phyloP scores from a whole-genome alignment of 2,797 vertebrate genomes.

The Acipenser oxyrinchus region DNA sequence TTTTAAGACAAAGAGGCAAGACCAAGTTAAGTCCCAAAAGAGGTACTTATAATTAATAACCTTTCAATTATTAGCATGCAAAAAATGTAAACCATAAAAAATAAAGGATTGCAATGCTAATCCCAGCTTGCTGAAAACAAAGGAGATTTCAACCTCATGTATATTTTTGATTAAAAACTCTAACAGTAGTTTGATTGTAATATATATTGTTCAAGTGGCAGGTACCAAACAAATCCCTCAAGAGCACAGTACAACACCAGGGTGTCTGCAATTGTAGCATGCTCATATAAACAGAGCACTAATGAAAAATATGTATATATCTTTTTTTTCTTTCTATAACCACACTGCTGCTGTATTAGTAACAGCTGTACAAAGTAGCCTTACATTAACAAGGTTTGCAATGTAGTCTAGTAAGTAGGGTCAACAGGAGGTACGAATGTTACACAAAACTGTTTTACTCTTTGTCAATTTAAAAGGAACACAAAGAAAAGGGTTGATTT shows the following conservation, averaged over 20 bases:
- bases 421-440: conserved; percentile 18
- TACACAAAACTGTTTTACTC: conserved; percentile 33
- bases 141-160: conserved; percentile 50
- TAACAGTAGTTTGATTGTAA: conserved; percentile 69
- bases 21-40: conserved; percentile 71
- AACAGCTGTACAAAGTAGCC: conserved; percentile 55
- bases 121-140: conserved; percentile 53
- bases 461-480: conserved; percentile 28
- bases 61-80: conserved; percentile 38
- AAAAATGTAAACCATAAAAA: conserved; percentile 28
- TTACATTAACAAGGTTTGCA: conserved; percentile 43
- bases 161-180: conserved; percentile 56
- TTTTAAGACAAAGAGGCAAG: conserved; percentile 68
- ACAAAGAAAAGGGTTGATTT: conserved; percentile 29
- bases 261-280: conserved; percentile 63
- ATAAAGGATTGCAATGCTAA: conserved; percentile 34
- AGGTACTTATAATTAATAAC: conserved; percentile 63
- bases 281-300: conserved; percentile 50
- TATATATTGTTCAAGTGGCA: conserved; percentile 71
- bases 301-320: conserved; percentile 41
- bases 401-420: conserved; percentile 21
- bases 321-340: conserved; percentile 47
- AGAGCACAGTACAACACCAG: conserved; percentile 60
- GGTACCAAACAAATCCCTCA: conserved; percentile 52
- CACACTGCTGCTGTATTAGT: conserved; percentile 54